Evolutionary conservation across 2,113 vertebrate genomes (phyloP), one percentile per base, ranked within the genome.

Genomic region (Thomomys bottae): DNA sequence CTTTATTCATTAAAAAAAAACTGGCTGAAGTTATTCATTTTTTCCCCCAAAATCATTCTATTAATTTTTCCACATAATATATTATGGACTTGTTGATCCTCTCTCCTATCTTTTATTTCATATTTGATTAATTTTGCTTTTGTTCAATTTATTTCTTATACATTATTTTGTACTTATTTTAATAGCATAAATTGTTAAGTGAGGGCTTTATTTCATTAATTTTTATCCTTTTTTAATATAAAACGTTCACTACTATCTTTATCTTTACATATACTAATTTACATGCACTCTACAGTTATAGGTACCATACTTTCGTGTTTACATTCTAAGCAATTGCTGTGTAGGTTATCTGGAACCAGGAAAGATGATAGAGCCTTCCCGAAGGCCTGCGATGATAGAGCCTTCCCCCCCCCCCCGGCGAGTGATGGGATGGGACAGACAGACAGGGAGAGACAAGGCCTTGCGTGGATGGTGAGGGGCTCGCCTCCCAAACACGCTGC

Each of bases 1-100:
- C 84, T 68, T 36, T 32, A 79, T 15, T 88, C 84, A 2, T 75
- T 79, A 49, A 91, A 70, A 49, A 91, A 70, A 90, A 26, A 32
- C 34, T 82, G 63, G 64, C 4, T 63, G 40, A 49, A 57, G 8
- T 71, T 71, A 38, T 71, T 1, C 4, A 61, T 0, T 84, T 91
- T 57, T 36, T 77, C 18, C 40, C 49, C 5, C 42, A 84, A 9
- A 80, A 80, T 79, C 1, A 73, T 11, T 45, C 45, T 11, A 45
- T 45, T 45, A 6, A 45, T 45, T 45, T 45, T 45, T 45, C 45
- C 45, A 45, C 11, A 45, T 45, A 45, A 45, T 45, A 45, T 45
- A 73, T 40, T 73, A 84, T 84, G 71, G 73, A 28, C 4, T 92
- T 11, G 45, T 5, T 34, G 7, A 38, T 71, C 32, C 59, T 21